A percentile compares a stretch with the other conserved stretches of the same genome.
These are phyloP conservation scores for Triplophysa siluroides DNA, from an alignment of 2,113 vertebrate species.

Conservation along the genomic window DNA sequence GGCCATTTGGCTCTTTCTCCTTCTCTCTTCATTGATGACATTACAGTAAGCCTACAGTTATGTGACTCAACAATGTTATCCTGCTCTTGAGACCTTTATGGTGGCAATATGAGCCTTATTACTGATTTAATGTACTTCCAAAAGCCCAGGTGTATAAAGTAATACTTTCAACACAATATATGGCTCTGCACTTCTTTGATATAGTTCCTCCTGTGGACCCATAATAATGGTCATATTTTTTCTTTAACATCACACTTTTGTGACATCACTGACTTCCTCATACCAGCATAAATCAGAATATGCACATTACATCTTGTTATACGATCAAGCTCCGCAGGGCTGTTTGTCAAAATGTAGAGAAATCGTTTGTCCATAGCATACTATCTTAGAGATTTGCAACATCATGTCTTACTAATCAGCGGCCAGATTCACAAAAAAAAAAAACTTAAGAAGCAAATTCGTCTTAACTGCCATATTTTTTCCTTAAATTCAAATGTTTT, in stretches of 20 bases:
- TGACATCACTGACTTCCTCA: background rate
- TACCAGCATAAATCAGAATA: background rate
- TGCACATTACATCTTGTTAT: background rate
- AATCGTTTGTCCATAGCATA: background rate
- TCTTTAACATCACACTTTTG: background rate
- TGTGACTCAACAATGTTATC: background rate
- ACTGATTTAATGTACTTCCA: background rate
- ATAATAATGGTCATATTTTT: no score
- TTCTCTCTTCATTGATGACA: background rate
- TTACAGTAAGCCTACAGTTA: background rate
- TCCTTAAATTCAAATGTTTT: no score
- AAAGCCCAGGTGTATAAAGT: background rate
- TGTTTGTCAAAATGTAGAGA: background rate
- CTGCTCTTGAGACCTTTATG: background rate
- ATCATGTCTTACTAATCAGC: background rate
- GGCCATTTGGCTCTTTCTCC: background rate
- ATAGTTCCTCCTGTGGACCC: no score
- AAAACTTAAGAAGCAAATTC: no score
- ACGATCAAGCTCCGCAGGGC: background rate
- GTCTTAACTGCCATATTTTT: no score
- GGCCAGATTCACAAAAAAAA: no score
- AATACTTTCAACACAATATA: background rate
- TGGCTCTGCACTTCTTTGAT: background rate
- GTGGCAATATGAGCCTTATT: background rate
- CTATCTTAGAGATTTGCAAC: background rate